Evolutionary conservation across 2,113 vertebrate species (phyloP).

Genomic region (Brienomyrus longianalis): DNA sequence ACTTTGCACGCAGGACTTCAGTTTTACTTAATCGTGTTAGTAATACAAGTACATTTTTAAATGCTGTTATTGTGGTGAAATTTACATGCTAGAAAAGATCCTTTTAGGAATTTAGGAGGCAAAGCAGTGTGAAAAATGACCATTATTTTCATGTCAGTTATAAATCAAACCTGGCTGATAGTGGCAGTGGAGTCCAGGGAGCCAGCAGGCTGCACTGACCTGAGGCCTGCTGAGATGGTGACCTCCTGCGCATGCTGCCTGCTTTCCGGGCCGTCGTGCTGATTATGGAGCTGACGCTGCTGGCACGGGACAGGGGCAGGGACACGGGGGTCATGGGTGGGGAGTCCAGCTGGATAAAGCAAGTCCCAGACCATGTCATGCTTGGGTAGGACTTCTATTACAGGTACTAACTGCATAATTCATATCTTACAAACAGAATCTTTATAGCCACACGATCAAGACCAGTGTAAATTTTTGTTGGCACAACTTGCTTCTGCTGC

Average conservation of each 20-base stretch:
- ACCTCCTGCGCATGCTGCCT: slow-evolving; percentile 50
- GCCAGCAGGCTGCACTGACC: slow-evolving; percentile 32
- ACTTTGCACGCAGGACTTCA: background rate
- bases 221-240: slow-evolving; percentile 59
- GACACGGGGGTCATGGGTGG: slow-evolving; percentile 59
- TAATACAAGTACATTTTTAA: background rate
- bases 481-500: background rate
- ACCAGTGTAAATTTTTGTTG: background rate
- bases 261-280: slow-evolving; percentile 49
- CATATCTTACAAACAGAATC: background rate
- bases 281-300: slow-evolving; percentile 61
- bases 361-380: background rate
- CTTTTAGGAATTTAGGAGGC: background rate
- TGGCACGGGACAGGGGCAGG: slow-evolving; percentile 62
- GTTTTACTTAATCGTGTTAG: background rate
- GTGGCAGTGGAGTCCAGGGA: background rate
- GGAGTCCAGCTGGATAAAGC: slow-evolving; percentile 56
- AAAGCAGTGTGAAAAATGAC: background rate
- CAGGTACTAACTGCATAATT: background rate
- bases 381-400: background rate
- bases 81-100: background rate
- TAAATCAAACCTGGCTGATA: background rate
- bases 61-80: background rate
- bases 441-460: background rate
- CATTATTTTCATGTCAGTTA: background rate